Percentiles rank a stretch among this genome's conserved stretches.
phyloP scores from a whole-genome alignment of 2,113 vertebrate genomes.

The Emydocephalus ijimae region DNA sequence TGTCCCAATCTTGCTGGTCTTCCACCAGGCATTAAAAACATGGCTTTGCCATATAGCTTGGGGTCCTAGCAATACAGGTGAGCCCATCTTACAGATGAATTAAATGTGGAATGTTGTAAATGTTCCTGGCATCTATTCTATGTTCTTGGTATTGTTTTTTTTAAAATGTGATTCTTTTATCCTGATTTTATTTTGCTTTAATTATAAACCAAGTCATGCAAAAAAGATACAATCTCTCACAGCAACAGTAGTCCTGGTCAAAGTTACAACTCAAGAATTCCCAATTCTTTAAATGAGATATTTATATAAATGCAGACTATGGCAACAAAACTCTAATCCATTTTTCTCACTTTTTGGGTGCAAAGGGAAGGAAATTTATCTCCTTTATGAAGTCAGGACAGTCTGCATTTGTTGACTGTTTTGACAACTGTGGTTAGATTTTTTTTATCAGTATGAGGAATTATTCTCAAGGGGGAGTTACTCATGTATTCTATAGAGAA shows the following conservation, averaged over 20 bases:
- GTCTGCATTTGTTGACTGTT: not conserved
- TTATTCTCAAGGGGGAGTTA: not conserved
- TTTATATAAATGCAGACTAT: not conserved
- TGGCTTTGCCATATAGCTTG: not conserved
- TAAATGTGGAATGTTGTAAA: not conserved
- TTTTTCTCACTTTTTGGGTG: not conserved
- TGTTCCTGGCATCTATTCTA: not conserved
- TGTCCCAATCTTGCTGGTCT: not conserved
- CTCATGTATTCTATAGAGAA: not conserved
- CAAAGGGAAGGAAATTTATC: not conserved
- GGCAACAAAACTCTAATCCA: not conserved
- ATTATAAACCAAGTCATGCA: not conserved
- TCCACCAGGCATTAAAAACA: not conserved
- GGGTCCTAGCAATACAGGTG: not conserved
- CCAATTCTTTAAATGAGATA: not conserved
- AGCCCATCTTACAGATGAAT: not conserved
- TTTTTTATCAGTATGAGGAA: not conserved
- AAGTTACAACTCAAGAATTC: not conserved
- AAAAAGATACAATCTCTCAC: not conserved
- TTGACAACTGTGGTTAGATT: not conserved
- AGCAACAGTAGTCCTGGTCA: not conserved
- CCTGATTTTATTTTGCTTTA: not conserved
- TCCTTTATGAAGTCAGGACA: not conserved
- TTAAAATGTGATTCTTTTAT: not conserved
- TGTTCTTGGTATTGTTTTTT: not conserved